Conservation (phyloP, 2,888 invertebrate species). For the Drosophila mimetica region DNA sequence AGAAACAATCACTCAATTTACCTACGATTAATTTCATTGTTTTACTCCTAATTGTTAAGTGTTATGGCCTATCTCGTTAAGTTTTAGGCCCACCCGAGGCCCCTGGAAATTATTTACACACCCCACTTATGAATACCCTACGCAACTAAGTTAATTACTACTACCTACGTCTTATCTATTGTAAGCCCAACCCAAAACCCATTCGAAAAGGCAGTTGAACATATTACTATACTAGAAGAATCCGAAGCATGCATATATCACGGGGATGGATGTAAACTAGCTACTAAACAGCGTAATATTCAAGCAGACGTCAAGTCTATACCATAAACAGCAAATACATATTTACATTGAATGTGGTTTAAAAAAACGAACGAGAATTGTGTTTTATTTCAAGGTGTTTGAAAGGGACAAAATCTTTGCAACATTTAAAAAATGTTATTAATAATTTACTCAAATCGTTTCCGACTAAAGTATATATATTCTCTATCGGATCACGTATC, state of each 20-base stretch:
- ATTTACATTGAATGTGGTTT: constrained; percentile 80
- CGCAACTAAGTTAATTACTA: constrained; percentile 67
- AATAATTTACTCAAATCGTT: no score
- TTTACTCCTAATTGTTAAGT: constrained; percentile 67
- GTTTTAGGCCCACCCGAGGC: constrained; percentile 62
- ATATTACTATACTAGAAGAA: constrained; percentile 35
- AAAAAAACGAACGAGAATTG: constrained; percentile 21
- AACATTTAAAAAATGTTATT: no score
- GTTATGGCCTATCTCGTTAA: constrained; percentile 78
- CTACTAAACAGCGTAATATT: constrained; percentile 67
- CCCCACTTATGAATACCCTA: constrained; percentile 67
- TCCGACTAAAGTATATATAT: no score
- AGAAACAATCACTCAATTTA: constrained; percentile 79
- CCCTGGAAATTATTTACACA: constrained; percentile 71
- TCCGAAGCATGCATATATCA: constrained; percentile 46
- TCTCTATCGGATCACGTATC: no score
- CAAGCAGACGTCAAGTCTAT: constrained; percentile 69
- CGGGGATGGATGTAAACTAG: constrained; percentile 52
- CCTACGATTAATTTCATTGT: constrained; percentile 63
- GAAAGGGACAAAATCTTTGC: no score
- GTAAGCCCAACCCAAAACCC: constrained; percentile 29
- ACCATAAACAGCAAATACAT: constrained; percentile 76
- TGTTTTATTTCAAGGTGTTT: constrained; percentile 49
- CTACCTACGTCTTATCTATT: constrained; percentile 6
- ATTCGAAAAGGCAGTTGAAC: constrained; percentile 38